Evolutionary conservation across 2,797 vertebrate genomes (phyloP), one percentile per base, ranked within the genome.

Genomic region (Lycodopsis pacificus): DNA sequence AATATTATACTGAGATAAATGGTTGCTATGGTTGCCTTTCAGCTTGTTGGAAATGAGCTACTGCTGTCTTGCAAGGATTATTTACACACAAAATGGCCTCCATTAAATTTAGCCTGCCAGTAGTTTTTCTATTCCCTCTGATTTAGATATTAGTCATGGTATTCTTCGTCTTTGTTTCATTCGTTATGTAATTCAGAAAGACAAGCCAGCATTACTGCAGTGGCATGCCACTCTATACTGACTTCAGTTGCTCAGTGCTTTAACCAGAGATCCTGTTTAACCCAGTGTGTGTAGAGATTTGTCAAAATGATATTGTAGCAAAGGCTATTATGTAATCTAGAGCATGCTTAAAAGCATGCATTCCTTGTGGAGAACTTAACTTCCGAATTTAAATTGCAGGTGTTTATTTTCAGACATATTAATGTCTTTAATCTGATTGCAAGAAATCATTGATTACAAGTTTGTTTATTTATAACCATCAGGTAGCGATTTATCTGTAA

Each of bases 1-100:
- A 71, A 78, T 80, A 67, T 86, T 78, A 80, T 65, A 71, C 71
- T 30, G 65, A 86, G 83, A 84, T 80, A 86, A 90, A 89, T 85
- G 53, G 78, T 82, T 89, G 80, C 89, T 76, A 84, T 86, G 81
- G 86, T 78, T 81, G 76, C 79, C 53, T 80, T 82, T 83, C 79
- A 88, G 73, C 59, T 83, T 83, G 22, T 71, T 61, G 44, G 36
- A 81, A 80, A 81, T 79, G 46, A 85, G 48, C 73, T 53, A 17
- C 82, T 49, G 77, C 81, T 88, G 40, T 66, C 49, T 71, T 65
- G 53, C 63, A 49, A 65, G 27, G 49, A 71, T 78, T 79, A 81
- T 77, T 86, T 71, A 69, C 20, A 73, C 42, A 61, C n/a, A 76
- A 76, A 79, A 80, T 42, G 34, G 54, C 62, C 73, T 73, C 58